Base-by-base conservation (phyloP, 1,140 invertebrate genomes). In the Sarcophaga bullata region DNA sequence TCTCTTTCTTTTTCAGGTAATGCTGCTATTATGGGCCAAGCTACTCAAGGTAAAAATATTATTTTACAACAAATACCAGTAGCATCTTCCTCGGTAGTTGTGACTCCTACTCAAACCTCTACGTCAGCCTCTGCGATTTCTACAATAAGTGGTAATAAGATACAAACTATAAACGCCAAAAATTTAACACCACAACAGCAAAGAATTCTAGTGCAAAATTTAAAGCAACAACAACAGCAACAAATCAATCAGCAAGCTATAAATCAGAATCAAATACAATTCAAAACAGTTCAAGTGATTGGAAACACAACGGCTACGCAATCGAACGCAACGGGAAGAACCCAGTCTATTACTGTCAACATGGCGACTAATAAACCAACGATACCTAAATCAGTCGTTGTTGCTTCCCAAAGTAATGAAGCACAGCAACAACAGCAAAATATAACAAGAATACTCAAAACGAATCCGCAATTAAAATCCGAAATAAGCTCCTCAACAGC, bases 121-220 rank as follows among this genome's bases (percentile, higher is more conserved):
- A 62, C 73, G 3, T 25, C 15, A 19, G 47, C 62, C 9, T 48
- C 50, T 9, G n/a, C 47, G 13, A 50, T 73, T 13, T 8, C 80
- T 19, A 81, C 50, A 7, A 6, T 50, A 73, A 19, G 72, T 47
- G 73, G 58, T n/a, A 81, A 73, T 11, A 85, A 85, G 78, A 80
- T 85, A 13, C 84, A 85, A 80, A 82, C 84, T 11, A 78, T 86
- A 49, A 82, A 84, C 72, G 83, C 85, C 17, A 85, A 86, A 17
- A 90, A 86, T 84, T 85, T 91, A 48, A 90, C 90, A 72, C 87
- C 88, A 13, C 91, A 91, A 82, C 91, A 92, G 82, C 91, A 92
- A 82, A 84, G 87, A 11, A 85, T 87, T 75, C 85, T 92, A 11
- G 86, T 92, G 52, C 91, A 91, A 47, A 90, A 85, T 78, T 85